Base-by-base conservation (phyloP, 2,888 invertebrate species). In the Diarsia rubi region DNA sequence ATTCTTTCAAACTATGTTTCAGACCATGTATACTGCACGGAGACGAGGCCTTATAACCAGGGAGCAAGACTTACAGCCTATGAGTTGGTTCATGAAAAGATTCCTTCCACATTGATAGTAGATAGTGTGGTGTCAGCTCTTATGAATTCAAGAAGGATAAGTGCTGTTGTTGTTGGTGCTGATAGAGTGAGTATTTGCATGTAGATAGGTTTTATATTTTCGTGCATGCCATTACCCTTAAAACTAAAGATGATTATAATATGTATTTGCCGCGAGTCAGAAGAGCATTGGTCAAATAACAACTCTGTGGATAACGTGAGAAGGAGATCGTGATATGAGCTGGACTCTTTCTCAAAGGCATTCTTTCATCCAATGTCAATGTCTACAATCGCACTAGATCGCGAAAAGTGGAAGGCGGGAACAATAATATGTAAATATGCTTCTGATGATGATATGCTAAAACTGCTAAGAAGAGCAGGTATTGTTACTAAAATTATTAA, bases 41-140 rank as follows among this genome's bases (percentile, higher is more conserved):
- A 99, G 96, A 99, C 99, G 0, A 97, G 99, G 82, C 99, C 99
- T 0, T 99, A 99, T 94, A 99, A 99, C 94, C 99, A 99, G 95
- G 99, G 99, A 4, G 98, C 99, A 0, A 97, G 99, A 79, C 97
- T 99, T 62, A 99, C 99, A 0, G 99, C 99, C 0, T 99, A 98
- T 89, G 99, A 99, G 96, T 94, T 99, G 86, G 98, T 99, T 4
- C 98, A 98, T 88, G 99, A 99, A 89, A 98, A 98, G 92, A 98
- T 99, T 87, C 99, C 99, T 6, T 97, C 98, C 44, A 99, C 99
- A 0, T 96, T 99, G 70, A 98, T 99, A 81, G 98, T 99, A 90
- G 99, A 99, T 93, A 98, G 98, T 92, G 99, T 99, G 98, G 99
- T 98, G 3, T 98, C 99, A 8, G 98, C 98, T 27, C 97, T 99